Evolutionary conservation across 2,113 vertebrate genomes (phyloP).

Genomic region (Athene noctua): DNA sequence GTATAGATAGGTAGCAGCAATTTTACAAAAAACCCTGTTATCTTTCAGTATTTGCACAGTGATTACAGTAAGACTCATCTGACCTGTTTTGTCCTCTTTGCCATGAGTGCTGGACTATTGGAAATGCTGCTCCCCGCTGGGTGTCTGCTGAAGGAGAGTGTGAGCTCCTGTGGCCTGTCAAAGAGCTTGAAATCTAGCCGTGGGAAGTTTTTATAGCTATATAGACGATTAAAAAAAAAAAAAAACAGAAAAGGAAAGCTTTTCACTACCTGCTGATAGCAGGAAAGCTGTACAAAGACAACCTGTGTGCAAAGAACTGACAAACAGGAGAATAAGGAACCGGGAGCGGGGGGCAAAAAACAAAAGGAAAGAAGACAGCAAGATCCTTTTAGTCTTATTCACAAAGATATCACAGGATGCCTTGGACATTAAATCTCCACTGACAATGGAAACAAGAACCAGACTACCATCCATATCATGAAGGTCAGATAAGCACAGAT

Average conservation of each 20-base stretch:
- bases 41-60: neutral
- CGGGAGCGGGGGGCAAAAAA: rapidly evolving
- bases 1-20: neutral
- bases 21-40: neutral
- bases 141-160: conserved; percentile 81
- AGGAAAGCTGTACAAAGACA: neutral
- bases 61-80: neutral
- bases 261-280: neutral
- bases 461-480: neutral
- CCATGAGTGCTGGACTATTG: conserved; percentile 92
- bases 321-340: neutral
- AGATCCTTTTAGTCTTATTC: neutral
- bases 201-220: conserved; percentile 92
- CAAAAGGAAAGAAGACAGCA: neutral
- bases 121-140: conserved; percentile 80
- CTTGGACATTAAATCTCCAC: neutral
- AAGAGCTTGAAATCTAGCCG: conserved; percentile 86
- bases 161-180: conserved; percentile 85
- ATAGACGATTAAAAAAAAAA: neutral
- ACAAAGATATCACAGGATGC: neutral
- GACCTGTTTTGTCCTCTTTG: conserved; percentile 97
- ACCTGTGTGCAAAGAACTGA: neutral
- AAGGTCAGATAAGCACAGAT: neutral
- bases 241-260: neutral
- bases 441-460: neutral